phyloP scores from a whole-genome alignment of 2,797 vertebrate genomes.

The Sylvia borin region DNA sequence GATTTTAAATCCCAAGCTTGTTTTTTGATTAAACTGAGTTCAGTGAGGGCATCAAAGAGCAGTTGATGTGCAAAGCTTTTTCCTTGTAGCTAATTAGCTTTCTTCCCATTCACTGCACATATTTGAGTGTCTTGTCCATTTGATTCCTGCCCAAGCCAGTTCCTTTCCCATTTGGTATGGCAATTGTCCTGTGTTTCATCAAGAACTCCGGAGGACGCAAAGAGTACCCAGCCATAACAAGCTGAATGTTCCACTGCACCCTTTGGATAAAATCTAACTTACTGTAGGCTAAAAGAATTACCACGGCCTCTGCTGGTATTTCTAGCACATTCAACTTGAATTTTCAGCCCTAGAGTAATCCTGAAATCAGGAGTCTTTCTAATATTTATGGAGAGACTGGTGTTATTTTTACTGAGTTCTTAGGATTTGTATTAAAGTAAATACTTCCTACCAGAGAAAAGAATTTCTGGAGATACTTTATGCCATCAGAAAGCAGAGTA shows the following conservation, averaged over 20 bases:
- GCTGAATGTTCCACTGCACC: not conserved
- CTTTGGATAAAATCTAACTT: not conserved
- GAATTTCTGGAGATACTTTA: constrained; percentile 4
- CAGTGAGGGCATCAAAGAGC: not conserved
- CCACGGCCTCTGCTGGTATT: not conserved
- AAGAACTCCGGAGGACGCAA: not conserved
- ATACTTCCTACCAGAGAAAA: not conserved
- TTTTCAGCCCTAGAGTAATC: not conserved
- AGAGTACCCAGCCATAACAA: not conserved
- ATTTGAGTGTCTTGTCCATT: not conserved
- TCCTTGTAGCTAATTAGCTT: not conserved
- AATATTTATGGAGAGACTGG: not conserved
- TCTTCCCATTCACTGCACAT: not conserved
- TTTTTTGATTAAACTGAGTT: not conserved
- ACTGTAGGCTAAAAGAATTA: not conserved
- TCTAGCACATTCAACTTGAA: not conserved
- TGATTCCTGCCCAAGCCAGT: not conserved
- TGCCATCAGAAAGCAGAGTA: not conserved
- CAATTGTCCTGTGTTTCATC: not conserved
- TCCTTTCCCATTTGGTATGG: not conserved
- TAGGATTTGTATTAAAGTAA: constrained; percentile 4
- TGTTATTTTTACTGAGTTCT: constrained; percentile 19
- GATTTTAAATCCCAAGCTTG: not conserved
- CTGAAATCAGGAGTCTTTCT: not conserved
- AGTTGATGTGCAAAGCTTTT: not conserved